Evolutionary conservation across 1,140 invertebrate species (phyloP), one percentile per base, ranked within the genome.

Genomic region (Bombyx mandarina): DNA sequence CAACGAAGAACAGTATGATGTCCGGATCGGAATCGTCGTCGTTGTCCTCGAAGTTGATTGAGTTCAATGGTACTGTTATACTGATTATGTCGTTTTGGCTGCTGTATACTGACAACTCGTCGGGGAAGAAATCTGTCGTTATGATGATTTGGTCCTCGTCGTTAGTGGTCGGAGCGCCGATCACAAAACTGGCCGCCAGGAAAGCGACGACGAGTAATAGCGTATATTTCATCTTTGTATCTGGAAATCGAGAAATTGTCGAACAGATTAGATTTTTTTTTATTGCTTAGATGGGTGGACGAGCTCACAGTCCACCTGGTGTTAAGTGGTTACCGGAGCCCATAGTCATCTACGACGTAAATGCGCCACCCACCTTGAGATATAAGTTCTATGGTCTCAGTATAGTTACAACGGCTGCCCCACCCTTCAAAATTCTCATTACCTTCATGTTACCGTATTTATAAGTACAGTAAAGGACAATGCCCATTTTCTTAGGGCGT

Each of bases 51-150:
- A 82, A 79, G 59, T 82, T 84, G 0, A 80, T 42, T 6, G 66
- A 61, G 51, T 84, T 86, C 8, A 82, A 22, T 5, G 82, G 81
- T 6, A 78, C 57, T 6, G 76, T 8, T 4, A 83, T 53, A 0
- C 73, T 77, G 8, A 82, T 69, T 8, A 83, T 80, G n/a, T 84
- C 75, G 48, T 83, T 59, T 44, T 77, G 35, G 1, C 60, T 56
- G 12, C 56, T 69, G 58, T 82, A 78, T 48, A 75, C 66, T 5
- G 69, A 52, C 8, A 75, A 54, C 10, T 63, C 45, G 0, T 73
- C 56, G 0, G 49, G 52, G 52, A 69, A 84, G 44, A 75, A 72
- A 0, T 75, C 66, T 54, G 66, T 52, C 0, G 57, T 62, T 7
- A 83, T 52, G 7, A 61, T 18, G 0, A 73, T n/a, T 0, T 61